Conservation (phyloP, 2,797 vertebrate genomes). For the Miichthys miiuy region DNA sequence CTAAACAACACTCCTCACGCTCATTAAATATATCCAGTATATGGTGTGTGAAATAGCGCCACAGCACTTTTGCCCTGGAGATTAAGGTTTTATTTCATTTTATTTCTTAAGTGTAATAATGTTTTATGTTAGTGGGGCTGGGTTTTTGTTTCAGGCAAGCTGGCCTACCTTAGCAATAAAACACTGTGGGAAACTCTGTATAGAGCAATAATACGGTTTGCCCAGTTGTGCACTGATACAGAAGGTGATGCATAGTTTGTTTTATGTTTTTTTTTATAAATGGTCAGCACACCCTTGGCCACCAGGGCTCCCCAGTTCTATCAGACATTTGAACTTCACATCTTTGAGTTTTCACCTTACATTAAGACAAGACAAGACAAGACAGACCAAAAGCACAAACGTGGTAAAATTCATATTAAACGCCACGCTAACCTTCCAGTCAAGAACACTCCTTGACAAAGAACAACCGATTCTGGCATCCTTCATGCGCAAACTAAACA, state of each 20-base stretch:
- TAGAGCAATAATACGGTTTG: constrained; percentile 39
- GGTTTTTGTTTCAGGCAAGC: constrained; percentile 33
- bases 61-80: background rate
- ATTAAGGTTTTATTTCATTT: constrained; percentile 39
- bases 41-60: constrained; percentile 25
- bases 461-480: constrained; percentile 54
- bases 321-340: constrained; percentile 7
- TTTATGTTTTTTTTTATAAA: constrained; percentile 17
- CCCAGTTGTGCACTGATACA: constrained; percentile 24
- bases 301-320: background rate
- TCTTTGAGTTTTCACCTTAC: constrained; percentile 14
- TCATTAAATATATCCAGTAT: constrained; percentile 17
- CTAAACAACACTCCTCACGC: background rate
- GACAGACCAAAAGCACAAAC: constrained; percentile 33
- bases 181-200: constrained; percentile 24
- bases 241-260: constrained; percentile 9
- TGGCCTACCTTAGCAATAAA: constrained; percentile 37
- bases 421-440: constrained; percentile 40
- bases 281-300: background rate
- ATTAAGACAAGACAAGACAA: background rate
- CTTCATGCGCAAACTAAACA: constrained; percentile 66
- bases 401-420: constrained; percentile 36
- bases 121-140: constrained; percentile 36
- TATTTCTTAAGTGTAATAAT: constrained; percentile 47
- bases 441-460: constrained; percentile 49